Evolutionary conservation across 2,888 invertebrate species (phyloP), one percentile per base, ranked within the genome.

Genomic region (Xanthia togata): DNA sequence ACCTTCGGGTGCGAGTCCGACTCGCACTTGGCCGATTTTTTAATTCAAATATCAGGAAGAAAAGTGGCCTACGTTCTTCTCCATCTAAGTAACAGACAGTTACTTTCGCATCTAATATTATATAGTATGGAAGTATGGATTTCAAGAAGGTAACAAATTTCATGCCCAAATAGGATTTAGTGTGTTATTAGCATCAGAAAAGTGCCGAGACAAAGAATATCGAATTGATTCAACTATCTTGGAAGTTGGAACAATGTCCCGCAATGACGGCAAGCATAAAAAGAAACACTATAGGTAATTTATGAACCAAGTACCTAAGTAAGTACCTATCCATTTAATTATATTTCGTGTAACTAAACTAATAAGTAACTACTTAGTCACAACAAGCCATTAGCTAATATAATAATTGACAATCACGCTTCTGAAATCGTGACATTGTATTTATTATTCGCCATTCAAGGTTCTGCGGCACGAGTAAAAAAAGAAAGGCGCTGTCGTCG

Each of bases 391-490:
- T 76, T 76, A 73, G 73, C 20, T 63, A 35, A 67, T 23, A 38
- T 26, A 41, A 17, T 71, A 70, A 82, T 69, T 74, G 74, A 38
- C 82, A 78, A 82, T 83, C 82, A 85, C 62, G 74, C 63, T 78
- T 76, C 55, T 57, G 11, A 70, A 60, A 53, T 72, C 85, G 83
- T 83, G 85, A 85, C 78, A 38, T 41, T 17, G 41, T 57, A 85
- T 70, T 77, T 59, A 84, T 65, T 64, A 70, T 57, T 82, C 35
- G n/a, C 59, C 17, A 53, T 73, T 73, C 78, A 85, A 82, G 83
- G 85, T 82, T 59, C 0, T 17, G 38, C 2, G 20, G 64, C 79
- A 82, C 85, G 76, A 76, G 79, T 82, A 73, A 63, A 76, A 70
- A 73, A 85, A 73, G 70, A 82, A 85, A 74, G 67, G 68, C 50